Evolutionary conservation across 2,888 invertebrate species (phyloP).

Genomic region (Neocrepidodera transversa): DNA sequence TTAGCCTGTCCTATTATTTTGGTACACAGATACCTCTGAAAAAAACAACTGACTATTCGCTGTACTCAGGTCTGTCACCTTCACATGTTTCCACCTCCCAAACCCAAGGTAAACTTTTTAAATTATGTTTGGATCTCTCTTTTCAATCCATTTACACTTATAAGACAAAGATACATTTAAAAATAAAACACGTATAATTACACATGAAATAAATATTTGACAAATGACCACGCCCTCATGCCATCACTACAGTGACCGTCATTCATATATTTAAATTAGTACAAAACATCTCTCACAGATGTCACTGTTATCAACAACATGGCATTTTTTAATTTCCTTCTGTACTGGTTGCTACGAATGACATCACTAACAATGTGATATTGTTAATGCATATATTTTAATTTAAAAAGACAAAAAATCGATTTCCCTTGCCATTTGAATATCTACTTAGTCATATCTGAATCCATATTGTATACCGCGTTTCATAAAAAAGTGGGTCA

Average conservation of each 20-base stretch:
- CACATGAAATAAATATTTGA: background rate
- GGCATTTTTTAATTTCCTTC: no score
- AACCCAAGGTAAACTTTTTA: background rate
- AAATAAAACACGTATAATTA: background rate
- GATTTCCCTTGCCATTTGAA: no score
- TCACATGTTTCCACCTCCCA: background rate
- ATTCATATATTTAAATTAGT: no score
- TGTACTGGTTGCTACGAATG: no score
- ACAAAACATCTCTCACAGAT: background rate
- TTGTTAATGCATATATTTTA: no score
- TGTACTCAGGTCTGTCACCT: background rate
- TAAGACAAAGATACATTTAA: background rate
- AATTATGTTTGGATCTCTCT: background rate
- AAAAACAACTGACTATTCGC: conserved; percentile 6
- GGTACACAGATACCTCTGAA: background rate
- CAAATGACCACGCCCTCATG: background rate
- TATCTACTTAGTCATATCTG: no score
- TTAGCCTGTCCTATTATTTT: conserved; percentile 18
- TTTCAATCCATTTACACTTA: background rate
- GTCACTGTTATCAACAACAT: no score
- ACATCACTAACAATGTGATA: no score
- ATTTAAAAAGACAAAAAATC: no score
- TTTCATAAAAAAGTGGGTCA: no score
- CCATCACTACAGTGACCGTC: background rate
- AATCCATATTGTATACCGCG: no score